Base-by-base conservation (phyloP, 2,888 invertebrate species). In the Isoperla grammatica region DNA sequence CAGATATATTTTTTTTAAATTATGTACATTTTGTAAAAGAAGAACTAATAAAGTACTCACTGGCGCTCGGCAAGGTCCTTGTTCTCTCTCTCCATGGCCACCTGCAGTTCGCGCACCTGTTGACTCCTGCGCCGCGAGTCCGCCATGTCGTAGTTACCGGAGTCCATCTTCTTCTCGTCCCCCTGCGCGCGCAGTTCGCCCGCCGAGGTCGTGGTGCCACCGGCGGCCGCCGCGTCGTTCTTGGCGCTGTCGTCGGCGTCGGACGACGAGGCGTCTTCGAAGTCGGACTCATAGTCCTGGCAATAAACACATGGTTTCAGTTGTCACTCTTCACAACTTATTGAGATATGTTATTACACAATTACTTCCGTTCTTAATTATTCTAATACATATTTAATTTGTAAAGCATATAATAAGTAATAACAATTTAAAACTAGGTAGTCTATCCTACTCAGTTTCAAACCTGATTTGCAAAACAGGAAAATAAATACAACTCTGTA, bases 141-240 rank as follows among this genome's bases (percentile, higher is more conserved):
- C 1, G 67, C 66, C 65, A 82, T 69, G 43, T 83, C 83, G 67
- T 79, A 83, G 67, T 78, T 79, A 1, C 82, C 83, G 0, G 83
- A 83, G 69, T 83, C 83, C 55, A 82, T 66, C 71, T 81, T 80
- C 40, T 75, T 73, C 61, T 82, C 81, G 53, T 76, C 74, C 57
- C 80, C 8, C 29, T 29, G 29, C 29, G 29, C 29, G 29, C 13
- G 50, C n/a, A 54, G 45, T 43, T 54, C 23, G 15, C 22, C 11
- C 45, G 17, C 17, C 23, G 57, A 56, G 56, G 55, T 35, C 20
- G 11, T 59, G 42, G 29, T 46, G 61, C 56, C 50, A 22, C 56
- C 22, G 57, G 64, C 19, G 63, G 64, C 17, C 49, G 57, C 58
- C 39, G 58, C 56, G 29, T 35, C 35, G 11, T 45, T 17, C 45